A percentile compares a stretch with the other conserved stretches of the same genome.
These are phyloP conservation scores for Acrossocheilus fasciatus DNA, from an alignment of 2,797 vertebrate species.

Conservation along the genomic window DNA sequence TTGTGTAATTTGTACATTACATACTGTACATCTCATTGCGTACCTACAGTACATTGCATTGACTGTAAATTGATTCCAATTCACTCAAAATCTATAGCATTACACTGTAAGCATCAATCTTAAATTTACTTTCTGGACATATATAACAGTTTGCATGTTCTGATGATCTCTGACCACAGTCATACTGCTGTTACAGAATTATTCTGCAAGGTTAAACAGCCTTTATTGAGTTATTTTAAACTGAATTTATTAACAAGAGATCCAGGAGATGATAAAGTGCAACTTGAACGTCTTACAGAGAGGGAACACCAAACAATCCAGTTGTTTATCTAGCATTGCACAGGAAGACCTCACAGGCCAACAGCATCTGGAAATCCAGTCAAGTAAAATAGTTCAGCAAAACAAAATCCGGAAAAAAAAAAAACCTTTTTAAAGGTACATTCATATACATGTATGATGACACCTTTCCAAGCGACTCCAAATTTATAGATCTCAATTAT, in stretches of 20 bases:
- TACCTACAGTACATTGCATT: not conserved
- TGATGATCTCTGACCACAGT: slow-evolving; percentile 14
- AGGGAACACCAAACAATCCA: slow-evolving; percentile 58
- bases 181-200: not conserved
- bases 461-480: slow-evolving; percentile 12
- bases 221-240: slow-evolving; percentile 3
- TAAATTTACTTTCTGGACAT: not conserved
- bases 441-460: slow-evolving; percentile 17
- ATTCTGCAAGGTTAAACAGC: not conserved
- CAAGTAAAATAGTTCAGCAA: slow-evolving; percentile 24
- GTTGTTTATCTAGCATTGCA: slow-evolving; percentile 50
- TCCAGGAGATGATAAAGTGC: slow-evolving; percentile 52
- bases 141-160: not conserved
- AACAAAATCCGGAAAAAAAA: slow-evolving; percentile 21
- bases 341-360: slow-evolving; percentile 44
- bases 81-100: not conserved
- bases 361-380: slow-evolving; percentile 32
- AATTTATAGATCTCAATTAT: not conserved
- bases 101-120: not conserved
- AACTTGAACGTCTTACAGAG: slow-evolving; percentile 53
- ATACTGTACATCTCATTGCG: not conserved
- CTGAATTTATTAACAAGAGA: not conserved
- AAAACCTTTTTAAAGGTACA: not conserved
- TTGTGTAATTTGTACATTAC: not conserved
- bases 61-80: slow-evolving; percentile 5